A percentile compares a stretch with the other conserved stretches of the same genome.
phyloP scores from a whole-genome alignment of 2,888 invertebrate genomes.

The Eupelmus urozonus region DNA sequence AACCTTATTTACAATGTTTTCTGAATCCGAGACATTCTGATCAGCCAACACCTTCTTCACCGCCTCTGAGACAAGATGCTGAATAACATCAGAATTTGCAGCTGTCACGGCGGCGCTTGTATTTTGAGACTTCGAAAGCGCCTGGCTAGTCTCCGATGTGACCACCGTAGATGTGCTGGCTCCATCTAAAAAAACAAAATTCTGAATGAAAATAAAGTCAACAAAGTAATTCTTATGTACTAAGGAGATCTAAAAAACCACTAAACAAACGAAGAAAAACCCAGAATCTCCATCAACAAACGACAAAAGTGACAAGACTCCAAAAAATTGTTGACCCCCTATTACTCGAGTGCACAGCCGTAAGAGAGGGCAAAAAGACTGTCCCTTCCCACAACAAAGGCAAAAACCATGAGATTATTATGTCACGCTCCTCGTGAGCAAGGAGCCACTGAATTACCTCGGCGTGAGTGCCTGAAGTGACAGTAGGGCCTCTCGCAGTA shows the following conservation, averaged over 20 bases:
- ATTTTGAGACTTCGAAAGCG: slow-evolving; percentile 63
- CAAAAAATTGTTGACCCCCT: too few relatives aligned
- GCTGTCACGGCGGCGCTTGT: slow-evolving; percentile 73
- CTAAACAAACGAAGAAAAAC: too few relatives aligned
- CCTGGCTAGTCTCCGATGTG: slow-evolving; percentile 62
- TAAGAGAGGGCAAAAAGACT: too few relatives aligned
- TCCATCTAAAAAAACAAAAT: too few relatives aligned
- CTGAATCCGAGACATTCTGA: slow-evolving; percentile 76
- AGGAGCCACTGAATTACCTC: slow-evolving; percentile 78
- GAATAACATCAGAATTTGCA: slow-evolving; percentile 79
- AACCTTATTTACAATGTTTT: slow-evolving; percentile 79
- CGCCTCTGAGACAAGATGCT: slow-evolving; percentile 81
- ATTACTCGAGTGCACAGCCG: too few relatives aligned
- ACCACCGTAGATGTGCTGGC: slow-evolving; percentile 60
- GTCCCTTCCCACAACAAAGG: neutral
- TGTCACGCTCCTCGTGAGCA: neutral
- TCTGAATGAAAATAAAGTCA: too few relatives aligned
- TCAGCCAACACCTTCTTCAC: slow-evolving; percentile 81
- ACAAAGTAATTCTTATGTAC: too few relatives aligned
- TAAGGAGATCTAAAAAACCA: too few relatives aligned
- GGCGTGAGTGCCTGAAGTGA: slow-evolving; percentile 91
- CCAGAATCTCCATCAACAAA: neutral
- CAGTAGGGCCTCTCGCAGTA: slow-evolving; percentile 93
- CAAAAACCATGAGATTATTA: neutral
- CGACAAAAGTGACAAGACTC: neutral